A percentile compares a stretch with the other conserved stretches of the same genome.
Conservation (phyloP, 2,113 vertebrate species). For the Pelusios castaneus region DNA sequence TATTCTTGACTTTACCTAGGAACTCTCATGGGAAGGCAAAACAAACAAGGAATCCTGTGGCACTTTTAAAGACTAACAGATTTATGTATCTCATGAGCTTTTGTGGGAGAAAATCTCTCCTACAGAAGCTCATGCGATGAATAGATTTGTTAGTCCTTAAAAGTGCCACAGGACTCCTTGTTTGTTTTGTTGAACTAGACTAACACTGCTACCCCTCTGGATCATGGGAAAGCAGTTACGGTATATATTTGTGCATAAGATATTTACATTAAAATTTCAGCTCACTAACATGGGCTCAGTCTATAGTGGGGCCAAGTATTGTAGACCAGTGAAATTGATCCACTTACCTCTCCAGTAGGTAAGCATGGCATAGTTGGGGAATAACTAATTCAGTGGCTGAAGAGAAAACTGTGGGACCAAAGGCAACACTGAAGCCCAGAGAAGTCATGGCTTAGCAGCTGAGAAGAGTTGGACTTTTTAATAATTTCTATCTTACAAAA, state of each 20-base stretch:
- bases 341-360: background rate
- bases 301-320: background rate
- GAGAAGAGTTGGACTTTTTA: background rate
- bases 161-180: no score
- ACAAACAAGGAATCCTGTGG: no score
- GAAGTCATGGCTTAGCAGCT: background rate
- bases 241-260: background rate
- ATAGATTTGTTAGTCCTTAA: no score
- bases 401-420: background rate
- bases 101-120: no score
- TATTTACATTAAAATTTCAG: background rate
- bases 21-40: background rate
- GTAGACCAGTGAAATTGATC: no score
- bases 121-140: no score
- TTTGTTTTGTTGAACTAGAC: no score
- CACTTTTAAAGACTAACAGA: no score
- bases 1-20: background rate
- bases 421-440: background rate
- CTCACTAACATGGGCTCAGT: background rate
- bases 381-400: background rate
- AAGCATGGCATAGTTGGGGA: background rate
- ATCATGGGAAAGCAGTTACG: no score
- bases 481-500: no score
- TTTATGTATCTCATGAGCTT: no score
- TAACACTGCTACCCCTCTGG: no score